Conservation (phyloP, 2,888 invertebrate genomes). For the Graphium colonna region DNA sequence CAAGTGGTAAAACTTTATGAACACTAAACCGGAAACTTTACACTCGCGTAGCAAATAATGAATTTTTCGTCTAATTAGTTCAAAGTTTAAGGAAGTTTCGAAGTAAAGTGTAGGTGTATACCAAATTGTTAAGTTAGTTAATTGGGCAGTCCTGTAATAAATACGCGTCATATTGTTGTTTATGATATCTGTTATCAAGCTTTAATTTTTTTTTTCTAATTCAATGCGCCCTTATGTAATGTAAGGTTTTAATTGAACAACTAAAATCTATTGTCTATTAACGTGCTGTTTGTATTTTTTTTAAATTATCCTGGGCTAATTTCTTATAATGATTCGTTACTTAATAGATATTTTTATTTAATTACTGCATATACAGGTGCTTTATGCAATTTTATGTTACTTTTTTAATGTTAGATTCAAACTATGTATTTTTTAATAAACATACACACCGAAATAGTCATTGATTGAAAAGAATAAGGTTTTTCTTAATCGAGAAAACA, state of each 20-base stretch:
- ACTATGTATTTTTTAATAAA: too few species aligned
- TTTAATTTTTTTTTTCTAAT: not conserved
- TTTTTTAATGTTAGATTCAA: too few species aligned
- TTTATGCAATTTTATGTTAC: too few species aligned
- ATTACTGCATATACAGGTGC: too few species aligned
- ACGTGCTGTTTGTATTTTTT: not conserved
- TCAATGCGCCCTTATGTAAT: not conserved
- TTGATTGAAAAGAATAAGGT: too few species aligned
- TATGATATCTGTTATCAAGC: conserved; percentile 18
- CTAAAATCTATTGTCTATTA: too few species aligned
- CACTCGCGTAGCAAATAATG: conserved; percentile 28
- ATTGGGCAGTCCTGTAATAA: conserved; percentile 23
- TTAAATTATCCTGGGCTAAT: too few species aligned
- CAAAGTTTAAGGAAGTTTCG: conserved; percentile 22
- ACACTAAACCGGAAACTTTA: conserved; percentile 33
- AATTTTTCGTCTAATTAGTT: conserved; percentile 21
- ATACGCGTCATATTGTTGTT: conserved; percentile 21
- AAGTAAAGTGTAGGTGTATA: conserved; percentile 26
- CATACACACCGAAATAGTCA: too few species aligned
- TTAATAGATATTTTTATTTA: too few species aligned
- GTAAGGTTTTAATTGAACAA: not conserved
- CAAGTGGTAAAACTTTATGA: conserved; percentile 48
- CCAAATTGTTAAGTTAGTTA: conserved; percentile 18
- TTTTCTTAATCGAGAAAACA: too few species aligned
- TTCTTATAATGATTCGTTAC: too few species aligned